Base-by-base conservation (phyloP, 2,113 vertebrate species). In the Mohoua ochrocephala region DNA sequence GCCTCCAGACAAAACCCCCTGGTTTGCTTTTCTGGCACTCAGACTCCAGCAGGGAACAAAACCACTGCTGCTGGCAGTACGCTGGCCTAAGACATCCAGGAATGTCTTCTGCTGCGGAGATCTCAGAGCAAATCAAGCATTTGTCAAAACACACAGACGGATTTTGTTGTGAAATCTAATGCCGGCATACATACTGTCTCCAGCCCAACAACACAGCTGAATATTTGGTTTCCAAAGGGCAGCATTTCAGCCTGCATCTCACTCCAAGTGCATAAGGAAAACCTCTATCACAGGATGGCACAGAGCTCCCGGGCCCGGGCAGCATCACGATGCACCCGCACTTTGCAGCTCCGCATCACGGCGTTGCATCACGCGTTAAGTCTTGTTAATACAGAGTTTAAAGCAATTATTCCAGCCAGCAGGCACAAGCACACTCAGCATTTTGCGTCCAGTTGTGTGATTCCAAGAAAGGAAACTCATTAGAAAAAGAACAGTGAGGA, bases 111-210 rank as follows among this genome's bases (percentile, higher is more conserved):
- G 50, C 27, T 9, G 0, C 0, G 0, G 61, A 63, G 69, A 28
- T 19, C 50, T 13, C 52, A 1, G 9, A 31, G 24, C 24, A 74
- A 95, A 53, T 22, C 22, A 70, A 37, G 31, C 27, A 15, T 20
- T 56, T 1, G 1, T 59, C 42, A 50, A 42, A 41, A 11, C 0
- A 0, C 33, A 24, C 20, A 37, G 26, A 20, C 0, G 2, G 19
- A 37, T 76, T 68, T 89, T 30, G 4, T 20, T 33, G 8, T 30
- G 56, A 65, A 74, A 63, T 28, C 14, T 11, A 37, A 63, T 2
- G 1, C 18, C 16, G 41, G 5, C 24, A 3, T 24, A n/a, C 5
- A 5, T 31, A 13, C 27, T 7, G 1, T 17, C n/a, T 76, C 85
- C 49, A 61, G 13, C 44, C 3, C 23, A 31, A 37, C 10, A 74